Evolutionary conservation across 2,797 vertebrate species (phyloP).

Genomic region (Falco columbarius): DNA sequence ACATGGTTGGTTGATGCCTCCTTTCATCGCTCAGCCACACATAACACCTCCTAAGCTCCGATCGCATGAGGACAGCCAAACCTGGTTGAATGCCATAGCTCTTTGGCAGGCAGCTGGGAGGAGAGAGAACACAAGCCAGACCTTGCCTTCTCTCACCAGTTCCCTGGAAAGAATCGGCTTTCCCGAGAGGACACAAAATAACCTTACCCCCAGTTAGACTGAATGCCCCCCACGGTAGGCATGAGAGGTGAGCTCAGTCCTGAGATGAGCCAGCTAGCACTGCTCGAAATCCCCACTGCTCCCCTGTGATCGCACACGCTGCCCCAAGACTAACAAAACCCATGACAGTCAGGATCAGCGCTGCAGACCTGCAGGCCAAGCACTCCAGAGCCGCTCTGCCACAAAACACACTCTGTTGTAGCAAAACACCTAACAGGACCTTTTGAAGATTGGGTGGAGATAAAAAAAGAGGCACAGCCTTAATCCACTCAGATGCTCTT

Average conservation of each 20-base stretch:
- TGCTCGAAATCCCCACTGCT: neutral
- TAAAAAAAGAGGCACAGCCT: neutral
- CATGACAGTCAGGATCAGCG: rapidly evolving
- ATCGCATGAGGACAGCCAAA: neutral
- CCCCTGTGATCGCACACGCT: neutral
- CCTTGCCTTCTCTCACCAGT: neutral
- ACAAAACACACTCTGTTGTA: neutral
- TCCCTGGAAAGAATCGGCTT: neutral
- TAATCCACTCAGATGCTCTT: neutral
- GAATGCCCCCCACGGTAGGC: rapidly evolving
- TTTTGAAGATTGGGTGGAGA: neutral
- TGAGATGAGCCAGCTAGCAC: neutral
- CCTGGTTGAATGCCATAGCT: neutral
- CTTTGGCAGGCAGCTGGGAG: neutral
- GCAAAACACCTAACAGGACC: neutral
- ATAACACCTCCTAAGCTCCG: neutral
- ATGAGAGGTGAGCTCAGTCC: neutral
- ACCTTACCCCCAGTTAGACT: neutral
- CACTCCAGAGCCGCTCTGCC: rapidly evolving
- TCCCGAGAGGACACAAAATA: neutral
- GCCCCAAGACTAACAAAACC: neutral
- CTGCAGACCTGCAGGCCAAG: neutral
- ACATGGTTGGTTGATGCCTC: rapidly evolving
- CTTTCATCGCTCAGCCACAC: neutral
- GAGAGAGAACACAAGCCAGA: neutral